phyloP scores from a whole-genome alignment of 2,797 vertebrate genomes.

The Spinus olivaceus region DNA sequence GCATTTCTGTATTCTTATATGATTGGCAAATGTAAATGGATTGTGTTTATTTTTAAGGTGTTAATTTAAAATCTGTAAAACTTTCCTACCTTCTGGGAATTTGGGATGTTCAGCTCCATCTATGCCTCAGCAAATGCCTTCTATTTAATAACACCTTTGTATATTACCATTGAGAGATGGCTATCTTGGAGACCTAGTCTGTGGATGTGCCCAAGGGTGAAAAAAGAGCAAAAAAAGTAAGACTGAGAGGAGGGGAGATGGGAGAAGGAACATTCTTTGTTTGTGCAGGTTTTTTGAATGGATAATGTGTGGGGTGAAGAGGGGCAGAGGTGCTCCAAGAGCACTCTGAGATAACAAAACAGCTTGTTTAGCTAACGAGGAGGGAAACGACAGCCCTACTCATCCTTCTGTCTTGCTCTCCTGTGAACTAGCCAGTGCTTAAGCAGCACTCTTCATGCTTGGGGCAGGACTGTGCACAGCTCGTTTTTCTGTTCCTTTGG shows the following conservation, averaged over 20 bases:
- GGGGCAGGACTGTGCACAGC: not conserved
- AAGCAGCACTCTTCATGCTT: not conserved
- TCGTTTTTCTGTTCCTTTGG: not conserved
- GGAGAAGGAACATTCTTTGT: not conserved
- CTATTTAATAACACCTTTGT: not conserved
- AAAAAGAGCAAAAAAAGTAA: not conserved
- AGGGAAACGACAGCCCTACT: not conserved
- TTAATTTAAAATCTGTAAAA: not conserved
- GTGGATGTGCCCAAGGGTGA: not conserved
- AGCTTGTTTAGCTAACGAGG: not conserved
- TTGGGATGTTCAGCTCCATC: not conserved
- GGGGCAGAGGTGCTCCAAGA: not conserved
- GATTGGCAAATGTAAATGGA: not conserved
- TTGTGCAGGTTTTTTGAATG: not conserved
- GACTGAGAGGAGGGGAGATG: not conserved
- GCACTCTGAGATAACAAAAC: not conserved
- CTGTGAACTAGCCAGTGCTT: rapidly evolving
- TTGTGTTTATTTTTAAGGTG: not conserved
- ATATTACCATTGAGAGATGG: not conserved
- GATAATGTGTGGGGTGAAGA: not conserved
- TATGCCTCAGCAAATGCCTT: not conserved
- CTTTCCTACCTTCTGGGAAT: not conserved
- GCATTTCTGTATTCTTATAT: not conserved
- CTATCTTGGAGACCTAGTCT: not conserved
- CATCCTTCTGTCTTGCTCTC: not conserved